phyloP scores from a whole-genome alignment of 2,797 vertebrate species.

The Gadopsis bispinosus region DNA sequence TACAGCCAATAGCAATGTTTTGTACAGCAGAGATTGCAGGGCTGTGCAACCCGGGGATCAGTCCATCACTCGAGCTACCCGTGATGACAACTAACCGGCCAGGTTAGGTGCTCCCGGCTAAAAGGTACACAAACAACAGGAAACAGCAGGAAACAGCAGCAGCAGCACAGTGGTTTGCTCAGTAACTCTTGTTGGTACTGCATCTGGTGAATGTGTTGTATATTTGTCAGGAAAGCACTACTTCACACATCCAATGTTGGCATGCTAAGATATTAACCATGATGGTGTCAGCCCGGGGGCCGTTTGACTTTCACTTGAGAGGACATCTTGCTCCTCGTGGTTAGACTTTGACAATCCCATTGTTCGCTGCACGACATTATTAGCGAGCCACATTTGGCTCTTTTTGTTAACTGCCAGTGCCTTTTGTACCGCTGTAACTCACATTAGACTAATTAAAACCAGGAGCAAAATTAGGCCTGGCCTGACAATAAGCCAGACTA shows the following conservation, averaged over 20 bases:
- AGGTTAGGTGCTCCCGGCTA: background rate
- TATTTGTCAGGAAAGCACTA: background rate
- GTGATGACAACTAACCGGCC: background rate
- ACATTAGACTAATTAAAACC: background rate
- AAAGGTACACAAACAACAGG: background rate
- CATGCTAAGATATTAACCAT: background rate
- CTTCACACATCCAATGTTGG: background rate
- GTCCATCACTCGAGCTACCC: background rate
- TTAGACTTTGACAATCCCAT: background rate
- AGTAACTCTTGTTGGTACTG: background rate
- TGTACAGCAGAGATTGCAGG: background rate
- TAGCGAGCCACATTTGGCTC: background rate
- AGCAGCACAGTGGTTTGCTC: background rate
- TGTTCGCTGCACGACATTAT: background rate
- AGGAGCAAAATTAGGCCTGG: background rate
- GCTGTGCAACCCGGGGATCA: background rate
- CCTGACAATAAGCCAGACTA: background rate
- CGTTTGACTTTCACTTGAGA: background rate
- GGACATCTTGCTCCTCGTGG: background rate
- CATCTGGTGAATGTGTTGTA: background rate
- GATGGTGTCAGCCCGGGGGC: background rate
- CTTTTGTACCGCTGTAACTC: background rate
- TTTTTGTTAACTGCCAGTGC: background rate
- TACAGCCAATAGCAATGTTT: background rate
- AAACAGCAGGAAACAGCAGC: conserved; percentile 17